These are phyloP conservation scores for Pseudomyrmex cubaensis DNA, from an alignment of 1,140 invertebrate genomes.

Conservation along the genomic window DNA sequence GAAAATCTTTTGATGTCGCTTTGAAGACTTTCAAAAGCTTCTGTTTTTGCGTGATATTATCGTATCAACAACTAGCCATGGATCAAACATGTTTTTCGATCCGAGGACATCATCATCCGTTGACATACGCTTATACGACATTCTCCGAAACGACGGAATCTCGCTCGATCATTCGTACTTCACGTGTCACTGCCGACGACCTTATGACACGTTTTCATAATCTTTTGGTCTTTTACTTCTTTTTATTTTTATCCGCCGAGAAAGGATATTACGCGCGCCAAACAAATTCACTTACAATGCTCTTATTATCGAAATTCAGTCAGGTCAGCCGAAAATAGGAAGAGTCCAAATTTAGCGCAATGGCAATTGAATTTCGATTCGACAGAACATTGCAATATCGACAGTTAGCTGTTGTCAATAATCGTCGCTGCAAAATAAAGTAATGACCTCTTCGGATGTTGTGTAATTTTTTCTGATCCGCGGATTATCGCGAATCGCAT, in stretches of 20 bases:
- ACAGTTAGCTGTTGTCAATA: not conserved
- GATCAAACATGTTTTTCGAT: constrained; percentile 73
- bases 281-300: not conserved
- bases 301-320: constrained; percentile 1
- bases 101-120: constrained; percentile 20
- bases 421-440: too few species aligned
- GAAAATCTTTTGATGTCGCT: constrained; percentile 37
- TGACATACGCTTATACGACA: constrained; percentile 20
- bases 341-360: not conserved
- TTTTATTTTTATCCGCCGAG: not conserved
- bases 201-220: constrained; percentile 53
- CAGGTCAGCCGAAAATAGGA: not conserved
- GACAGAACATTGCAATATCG: not conserved
- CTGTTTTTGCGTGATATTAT: constrained; percentile 64
- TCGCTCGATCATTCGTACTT: constrained; percentile 62
- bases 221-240: not conserved
- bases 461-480: not conserved
- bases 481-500: not conserved
- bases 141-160: constrained; percentile 52
- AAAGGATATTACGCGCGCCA: not conserved
- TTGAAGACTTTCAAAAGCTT: constrained; percentile 54
- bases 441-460: not conserved
- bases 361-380: not conserved
- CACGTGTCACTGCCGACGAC: constrained; percentile 65
- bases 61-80: constrained; percentile 65